A percentile compares a stretch with the other conserved stretches of the same genome.
phyloP scores from a whole-genome alignment of 2,888 invertebrate genomes.

The Torymus texanus region DNA sequence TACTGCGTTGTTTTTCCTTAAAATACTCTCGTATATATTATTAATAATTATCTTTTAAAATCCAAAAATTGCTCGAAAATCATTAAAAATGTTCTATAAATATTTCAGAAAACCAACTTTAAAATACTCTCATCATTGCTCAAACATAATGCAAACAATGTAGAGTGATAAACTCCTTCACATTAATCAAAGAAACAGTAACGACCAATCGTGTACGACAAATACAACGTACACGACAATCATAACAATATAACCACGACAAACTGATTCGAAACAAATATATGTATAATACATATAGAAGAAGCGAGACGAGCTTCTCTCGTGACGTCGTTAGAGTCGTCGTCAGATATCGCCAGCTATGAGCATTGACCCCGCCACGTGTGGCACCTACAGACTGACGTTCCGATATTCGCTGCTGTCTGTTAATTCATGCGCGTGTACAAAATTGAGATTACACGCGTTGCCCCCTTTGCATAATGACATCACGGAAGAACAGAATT shows the following conservation, averaged over 20 bases:
- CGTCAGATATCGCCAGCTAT: slow-evolving; percentile 11
- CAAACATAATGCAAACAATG: too few relatives aligned
- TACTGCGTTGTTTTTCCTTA: too few relatives aligned
- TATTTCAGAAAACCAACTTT: too few relatives aligned
- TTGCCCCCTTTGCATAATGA: too few relatives aligned
- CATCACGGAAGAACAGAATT: too few relatives aligned
- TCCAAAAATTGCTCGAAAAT: too few relatives aligned
- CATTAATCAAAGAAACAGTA: too few relatives aligned
- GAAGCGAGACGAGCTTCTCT: background rate
- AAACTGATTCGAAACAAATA: slow-evolving; percentile 5
- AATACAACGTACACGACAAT: background rate
- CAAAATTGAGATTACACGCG: background rate
- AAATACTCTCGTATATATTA: too few relatives aligned
- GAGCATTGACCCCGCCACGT: background rate
- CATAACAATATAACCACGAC: background rate
- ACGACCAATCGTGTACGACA: background rate
- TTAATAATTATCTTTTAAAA: too few relatives aligned
- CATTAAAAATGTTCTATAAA: too few relatives aligned
- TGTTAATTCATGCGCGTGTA: background rate
- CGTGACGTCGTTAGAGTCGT: slow-evolving; percentile 33
- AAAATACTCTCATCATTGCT: too few relatives aligned
- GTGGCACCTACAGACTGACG: background rate
- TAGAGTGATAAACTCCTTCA: too few relatives aligned
- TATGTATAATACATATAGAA: background rate
- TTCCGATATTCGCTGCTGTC: background rate